Conservation (phyloP, 2,797 vertebrate genomes). For the Phalanger gymnotis region DNA sequence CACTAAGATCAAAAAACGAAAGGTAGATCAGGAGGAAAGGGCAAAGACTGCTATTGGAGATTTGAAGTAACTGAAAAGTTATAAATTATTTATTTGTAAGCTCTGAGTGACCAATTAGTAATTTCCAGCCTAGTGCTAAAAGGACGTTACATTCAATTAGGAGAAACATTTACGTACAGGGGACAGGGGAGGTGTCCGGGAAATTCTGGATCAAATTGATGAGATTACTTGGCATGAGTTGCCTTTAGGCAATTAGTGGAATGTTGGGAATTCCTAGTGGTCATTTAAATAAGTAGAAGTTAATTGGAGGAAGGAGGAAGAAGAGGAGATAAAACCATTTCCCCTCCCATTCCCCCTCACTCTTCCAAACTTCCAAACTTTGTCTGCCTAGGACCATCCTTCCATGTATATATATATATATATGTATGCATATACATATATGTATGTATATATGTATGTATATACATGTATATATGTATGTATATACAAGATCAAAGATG, state of each 20-base stretch:
- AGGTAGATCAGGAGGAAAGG: neutral
- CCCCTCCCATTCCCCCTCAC: neutral
- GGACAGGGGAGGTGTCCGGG: neutral
- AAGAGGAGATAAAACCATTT: neutral
- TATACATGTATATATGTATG: too few species aligned
- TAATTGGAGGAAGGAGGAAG: neutral
- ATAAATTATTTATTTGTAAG: neutral
- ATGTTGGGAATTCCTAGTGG: neutral
- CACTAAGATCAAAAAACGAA: neutral
- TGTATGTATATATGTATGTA: too few species aligned
- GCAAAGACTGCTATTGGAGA: neutral
- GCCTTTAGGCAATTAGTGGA: neutral
- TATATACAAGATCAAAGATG: too few species aligned
- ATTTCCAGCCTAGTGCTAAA: neutral
- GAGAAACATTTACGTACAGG: neutral
- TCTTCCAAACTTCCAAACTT: neutral
- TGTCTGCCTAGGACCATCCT: neutral
- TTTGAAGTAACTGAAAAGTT: neutral
- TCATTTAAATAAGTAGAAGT: neutral
- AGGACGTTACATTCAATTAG: neutral
- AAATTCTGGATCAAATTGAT: neutral
- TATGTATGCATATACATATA: too few species aligned
- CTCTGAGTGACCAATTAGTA: neutral
- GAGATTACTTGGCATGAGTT: neutral
- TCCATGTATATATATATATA: too few species aligned